Percentiles rank a stretch among this genome's conserved stretches.
Conservation (phyloP, 2,113 vertebrate genomes). For the Sinocyclocheilus anophthalmus region DNA sequence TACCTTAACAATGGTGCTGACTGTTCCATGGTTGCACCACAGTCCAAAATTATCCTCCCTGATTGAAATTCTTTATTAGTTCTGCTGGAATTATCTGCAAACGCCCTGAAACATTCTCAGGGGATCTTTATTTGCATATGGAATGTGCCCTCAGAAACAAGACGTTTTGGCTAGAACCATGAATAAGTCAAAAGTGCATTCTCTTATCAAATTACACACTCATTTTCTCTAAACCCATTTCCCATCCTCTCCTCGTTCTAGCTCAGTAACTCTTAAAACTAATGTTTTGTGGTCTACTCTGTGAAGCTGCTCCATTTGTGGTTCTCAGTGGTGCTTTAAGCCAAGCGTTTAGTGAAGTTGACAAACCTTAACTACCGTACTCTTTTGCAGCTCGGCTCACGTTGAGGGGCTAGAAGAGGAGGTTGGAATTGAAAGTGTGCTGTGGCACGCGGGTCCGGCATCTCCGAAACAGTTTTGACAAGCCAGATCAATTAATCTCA, state of each 20-base stretch:
- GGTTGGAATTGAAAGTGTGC: slow-evolving; percentile 35
- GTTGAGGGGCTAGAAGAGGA: slow-evolving; percentile 16
- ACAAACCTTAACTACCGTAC: slow-evolving; percentile 31
- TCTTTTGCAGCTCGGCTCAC: slow-evolving; percentile 25
- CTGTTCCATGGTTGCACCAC: background rate
- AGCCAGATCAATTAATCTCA: slow-evolving; percentile 43
- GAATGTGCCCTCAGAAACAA: background rate
- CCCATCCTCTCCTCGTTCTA: slow-evolving; percentile 26
- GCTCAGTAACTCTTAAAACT: slow-evolving; percentile 34
- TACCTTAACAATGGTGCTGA: background rate
- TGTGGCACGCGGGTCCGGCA: slow-evolving; percentile 3
- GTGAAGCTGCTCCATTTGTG: slow-evolving; percentile 9
- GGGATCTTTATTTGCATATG: background rate
- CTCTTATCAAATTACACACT: slow-evolving; percentile 5
- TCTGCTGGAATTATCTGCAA: slow-evolving; percentile 9
- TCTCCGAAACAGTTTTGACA: slow-evolving; percentile 20
- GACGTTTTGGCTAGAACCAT: background rate
- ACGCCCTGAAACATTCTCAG: background rate
- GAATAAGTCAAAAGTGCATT: slow-evolving; percentile 17
- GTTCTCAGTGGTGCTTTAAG: slow-evolving; percentile 29
- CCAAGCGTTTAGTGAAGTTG: slow-evolving; percentile 36
- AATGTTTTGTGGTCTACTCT: slow-evolving; percentile 23
- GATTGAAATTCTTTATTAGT: background rate
- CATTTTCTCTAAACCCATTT: slow-evolving; percentile 15
- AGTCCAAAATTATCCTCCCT: background rate